Base-by-base conservation (phyloP, 1,140 invertebrate genomes). In the Vanessa atalanta region DNA sequence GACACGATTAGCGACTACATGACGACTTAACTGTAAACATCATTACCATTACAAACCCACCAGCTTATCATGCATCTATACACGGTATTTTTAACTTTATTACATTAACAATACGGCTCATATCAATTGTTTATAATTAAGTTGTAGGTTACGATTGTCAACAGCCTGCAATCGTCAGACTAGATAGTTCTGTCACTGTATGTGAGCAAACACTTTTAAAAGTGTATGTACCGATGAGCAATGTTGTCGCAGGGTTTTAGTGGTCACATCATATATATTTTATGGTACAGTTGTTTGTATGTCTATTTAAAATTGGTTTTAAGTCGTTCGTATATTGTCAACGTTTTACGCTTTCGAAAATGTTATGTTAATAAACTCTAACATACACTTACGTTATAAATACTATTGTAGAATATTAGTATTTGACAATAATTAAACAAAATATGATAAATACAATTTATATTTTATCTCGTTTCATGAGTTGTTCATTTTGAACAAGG, bases 11-110 rank as follows among this genome's bases (percentile, higher is more conserved):
- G 88, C 88, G 82, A 86, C 84, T 63, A 79, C 84, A 88, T 87
- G 90, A 90, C 88, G 88, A 90, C 78, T 85, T 92, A 92, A 92
- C 90, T 90, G 90, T 92, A 90, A 90, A 92, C 88, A 90, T 89
- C 83, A 88, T 90, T 89, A 90, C 90, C 88, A 89, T 88, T 86
- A 87, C 86, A 72, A 66, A 69, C 63, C 11, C 20, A 71, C 68
- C 67, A 77, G 63, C 6, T n/a, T 55, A 50, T 57, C 16, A 47
- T 14, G 47, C 47, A 11, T 47, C 12, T 13, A 51, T 31, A 20
- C 43, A 63, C 53, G 31, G 2, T 11, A 80, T 77, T 71, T 67
- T 69, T 14, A 75, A 77, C 78, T 65, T 61, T 85, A 83, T 76
- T 31, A 20, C 20, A 6, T 7, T 11, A 31, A 12, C 1, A 48